phyloP scores from a whole-genome alignment of 2,113 vertebrate genomes.

The Sebastes schlegelii region DNA sequence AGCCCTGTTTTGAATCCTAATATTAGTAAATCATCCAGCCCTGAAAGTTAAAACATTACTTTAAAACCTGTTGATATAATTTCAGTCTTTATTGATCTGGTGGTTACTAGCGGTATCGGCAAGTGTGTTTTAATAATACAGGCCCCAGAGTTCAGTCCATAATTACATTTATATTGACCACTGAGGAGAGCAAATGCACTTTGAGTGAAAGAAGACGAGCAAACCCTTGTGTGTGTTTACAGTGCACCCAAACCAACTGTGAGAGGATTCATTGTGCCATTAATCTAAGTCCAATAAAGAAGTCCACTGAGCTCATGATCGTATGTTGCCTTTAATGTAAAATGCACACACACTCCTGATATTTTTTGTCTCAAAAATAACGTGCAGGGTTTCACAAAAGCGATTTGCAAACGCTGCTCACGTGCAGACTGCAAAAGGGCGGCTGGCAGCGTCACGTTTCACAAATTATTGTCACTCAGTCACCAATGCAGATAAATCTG shows the following conservation, averaged over 20 bases:
- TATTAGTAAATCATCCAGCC: not conserved
- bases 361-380: conserved; percentile 1
- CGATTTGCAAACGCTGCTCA: not conserved
- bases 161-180: not conserved
- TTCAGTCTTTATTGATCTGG: conserved; percentile 9
- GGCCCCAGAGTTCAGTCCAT: conserved; percentile 20
- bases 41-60: not conserved
- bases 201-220: conserved; percentile 2
- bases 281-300: not conserved
- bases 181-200: not conserved
- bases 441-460: not conserved
- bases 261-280: not conserved
- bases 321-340: not conserved
- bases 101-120: not conserved
- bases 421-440: conserved; percentile 12
- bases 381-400: conserved; percentile 17
- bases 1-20: not conserved
- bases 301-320: not conserved
- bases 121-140: conserved; percentile 19
- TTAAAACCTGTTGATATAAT: not conserved
- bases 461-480: not conserved
- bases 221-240: not conserved
- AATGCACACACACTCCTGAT: not conserved
- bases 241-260: not conserved
- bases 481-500: not conserved